Evolutionary conservation across 2,797 vertebrate genomes (phyloP).

Genomic region (Sparus aurata): DNA sequence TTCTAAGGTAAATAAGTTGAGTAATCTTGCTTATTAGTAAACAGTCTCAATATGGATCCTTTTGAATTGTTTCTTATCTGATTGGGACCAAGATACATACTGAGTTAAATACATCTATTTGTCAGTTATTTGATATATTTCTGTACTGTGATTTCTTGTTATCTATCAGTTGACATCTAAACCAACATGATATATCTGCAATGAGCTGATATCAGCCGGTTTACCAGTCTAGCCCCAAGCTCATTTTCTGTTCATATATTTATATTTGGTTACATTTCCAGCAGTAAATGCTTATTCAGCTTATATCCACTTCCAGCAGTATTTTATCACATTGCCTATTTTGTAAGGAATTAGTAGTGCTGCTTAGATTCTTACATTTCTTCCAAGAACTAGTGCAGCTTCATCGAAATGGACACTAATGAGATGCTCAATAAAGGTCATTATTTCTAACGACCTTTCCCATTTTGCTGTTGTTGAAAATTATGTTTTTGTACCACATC

Average conservation of each 20-base stretch:
- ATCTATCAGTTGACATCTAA: neutral
- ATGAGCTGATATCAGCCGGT: neutral
- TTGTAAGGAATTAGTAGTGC: neutral
- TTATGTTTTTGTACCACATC: neutral
- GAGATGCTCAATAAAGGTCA: conserved; percentile 24
- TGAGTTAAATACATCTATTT: no score
- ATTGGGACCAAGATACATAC: no score
- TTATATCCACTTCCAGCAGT: neutral
- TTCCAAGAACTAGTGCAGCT: neutral
- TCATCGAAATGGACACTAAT: conserved; percentile 37
- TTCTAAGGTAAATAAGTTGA: no score
- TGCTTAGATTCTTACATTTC: neutral
- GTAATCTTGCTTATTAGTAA: no score
- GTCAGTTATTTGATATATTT: no score
- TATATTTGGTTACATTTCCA: neutral
- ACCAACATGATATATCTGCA: neutral
- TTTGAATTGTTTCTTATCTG: no score
- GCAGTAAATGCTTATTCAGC: neutral
- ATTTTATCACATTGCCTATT: neutral
- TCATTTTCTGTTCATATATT: neutral
- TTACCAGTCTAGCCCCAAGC: no score
- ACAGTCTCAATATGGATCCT: no score
- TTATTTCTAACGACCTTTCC: conserved; percentile 38
- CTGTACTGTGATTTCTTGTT: neutral
- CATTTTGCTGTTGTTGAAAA: conserved; percentile 11